Evolutionary conservation across 2,888 invertebrate species (phyloP), one percentile per base, ranked within the genome.

Genomic region (Ennomos erosarius): DNA sequence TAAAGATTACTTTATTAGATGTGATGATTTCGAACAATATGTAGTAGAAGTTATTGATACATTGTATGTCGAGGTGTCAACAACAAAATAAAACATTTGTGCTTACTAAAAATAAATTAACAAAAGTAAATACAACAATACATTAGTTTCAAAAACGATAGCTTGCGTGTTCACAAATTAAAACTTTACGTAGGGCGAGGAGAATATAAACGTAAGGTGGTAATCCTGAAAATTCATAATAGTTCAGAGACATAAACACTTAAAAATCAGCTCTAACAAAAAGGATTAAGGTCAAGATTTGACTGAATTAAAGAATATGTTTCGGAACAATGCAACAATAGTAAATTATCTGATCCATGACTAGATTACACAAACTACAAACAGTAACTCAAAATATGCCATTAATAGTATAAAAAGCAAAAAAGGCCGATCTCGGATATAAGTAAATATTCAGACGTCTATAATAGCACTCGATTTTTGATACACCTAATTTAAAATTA

Each of bases 1-100:
- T 84, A 88, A 89, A 87, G 87, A 89, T 91, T 91, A 89, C 84
- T 88, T 90, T 90, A 90, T 90, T 91, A 90, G 84, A 79, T 85
- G 90, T 91, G 90, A 89, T 87, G 89, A 87, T 87, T 78, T 85
- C 81, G 84, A 90, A 87, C 87, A 88, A 86, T 88, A 64, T 49
- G 62, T 65, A 64, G 65, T 66, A 90, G 84, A 84, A 84, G 83
- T 87, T 87, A 89, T 86, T 85, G 85, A 87, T 88, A 89, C 75
- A 86, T 84, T 78, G 78, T 81, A 88, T 83, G 84, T 85, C 81
- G 83, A 84, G 81, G 88, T 90, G 88, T 85, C 88, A 89, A 90
- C 88, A 88, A 88, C 81, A 86, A 86, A 90, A 88, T 88, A 87
- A 92, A 73, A 87, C 86, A 84, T 88, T 87, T 90, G 92, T 92